phyloP scores from a whole-genome alignment of 92 coral and sea anemone species.

The Porites evermanni region DNA sequence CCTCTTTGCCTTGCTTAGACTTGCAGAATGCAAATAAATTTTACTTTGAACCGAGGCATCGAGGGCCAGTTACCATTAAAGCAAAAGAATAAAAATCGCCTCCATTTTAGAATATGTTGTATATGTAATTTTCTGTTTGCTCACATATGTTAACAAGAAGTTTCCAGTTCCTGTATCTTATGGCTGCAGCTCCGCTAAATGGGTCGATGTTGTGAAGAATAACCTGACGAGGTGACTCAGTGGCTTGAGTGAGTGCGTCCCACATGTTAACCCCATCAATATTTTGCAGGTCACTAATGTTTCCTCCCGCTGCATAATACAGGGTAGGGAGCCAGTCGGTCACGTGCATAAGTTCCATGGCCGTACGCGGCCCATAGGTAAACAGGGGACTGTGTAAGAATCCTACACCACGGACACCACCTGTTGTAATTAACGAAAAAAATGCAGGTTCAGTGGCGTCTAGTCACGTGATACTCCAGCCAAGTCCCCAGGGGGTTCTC shows the following conservation, averaged over 20 bases:
- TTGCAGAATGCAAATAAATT: no score
- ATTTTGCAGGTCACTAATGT: conserved; percentile 63
- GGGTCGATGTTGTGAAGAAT: conserved; percentile 89
- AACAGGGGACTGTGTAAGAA: conserved; percentile 89
- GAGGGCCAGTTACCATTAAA: no score
- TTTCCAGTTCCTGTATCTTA: conserved; percentile 78
- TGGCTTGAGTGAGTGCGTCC: conserved; percentile 66
- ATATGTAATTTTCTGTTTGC: background rate
- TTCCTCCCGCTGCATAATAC: conserved; percentile 81
- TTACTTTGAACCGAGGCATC: no score
- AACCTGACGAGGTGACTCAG: conserved; percentile 73
- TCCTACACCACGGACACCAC: conserved; percentile 85
- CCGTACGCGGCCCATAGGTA: conserved; percentile 68
- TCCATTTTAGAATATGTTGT: no score
- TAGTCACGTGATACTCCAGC: no score
- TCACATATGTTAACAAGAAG: conserved; percentile 78
- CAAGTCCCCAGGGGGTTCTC: no score
- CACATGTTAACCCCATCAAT: conserved; percentile 83
- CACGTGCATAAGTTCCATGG: conserved; percentile 87
- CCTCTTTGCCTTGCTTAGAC: no score
- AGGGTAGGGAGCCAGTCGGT: conserved; percentile 91
- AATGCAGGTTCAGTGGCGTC: background rate
- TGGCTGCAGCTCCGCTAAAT: conserved; percentile 59
- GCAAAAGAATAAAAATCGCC: no score
- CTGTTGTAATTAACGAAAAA: conserved; percentile 23